Conservation (phyloP, 2,113 vertebrate genomes). For the Catharus fuscescens region DNA sequence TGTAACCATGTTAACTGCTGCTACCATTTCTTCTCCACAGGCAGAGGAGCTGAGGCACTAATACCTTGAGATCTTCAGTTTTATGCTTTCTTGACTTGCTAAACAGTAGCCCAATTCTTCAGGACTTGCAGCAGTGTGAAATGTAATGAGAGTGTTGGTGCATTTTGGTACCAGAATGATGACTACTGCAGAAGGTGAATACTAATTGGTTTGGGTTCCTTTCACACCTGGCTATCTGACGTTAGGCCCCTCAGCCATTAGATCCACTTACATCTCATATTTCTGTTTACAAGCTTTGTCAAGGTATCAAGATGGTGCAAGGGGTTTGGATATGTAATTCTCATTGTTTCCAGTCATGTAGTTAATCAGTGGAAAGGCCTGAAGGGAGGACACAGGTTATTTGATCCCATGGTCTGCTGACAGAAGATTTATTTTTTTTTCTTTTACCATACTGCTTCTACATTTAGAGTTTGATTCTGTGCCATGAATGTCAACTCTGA, state of each 20-base stretch:
- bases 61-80: not conserved
- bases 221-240: not conserved
- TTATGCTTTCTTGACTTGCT: not conserved
- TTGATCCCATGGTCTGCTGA: not conserved
- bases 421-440: not conserved
- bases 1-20: not conserved
- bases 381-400: not conserved
- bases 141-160: not conserved
- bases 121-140: not conserved
- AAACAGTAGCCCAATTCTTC: not conserved
- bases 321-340: not conserved
- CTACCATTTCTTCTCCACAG: not conserved
- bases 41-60: not conserved
- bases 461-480: not conserved
- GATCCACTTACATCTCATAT: not conserved
- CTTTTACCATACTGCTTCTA: not conserved
- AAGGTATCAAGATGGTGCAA: not conserved
- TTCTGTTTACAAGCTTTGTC: not conserved
- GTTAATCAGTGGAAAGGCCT: not conserved
- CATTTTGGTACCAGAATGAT: not conserved
- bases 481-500: not conserved
- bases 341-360: not conserved
- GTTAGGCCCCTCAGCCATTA: not conserved
- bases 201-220: not conserved
- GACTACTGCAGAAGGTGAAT: slow-evolving; percentile 18